Percentiles rank a stretch among this genome's conserved stretches.
These are phyloP conservation scores for Sebastes taczanowskii DNA, from an alignment of 2,797 vertebrate species.

Conservation along the genomic window DNA sequence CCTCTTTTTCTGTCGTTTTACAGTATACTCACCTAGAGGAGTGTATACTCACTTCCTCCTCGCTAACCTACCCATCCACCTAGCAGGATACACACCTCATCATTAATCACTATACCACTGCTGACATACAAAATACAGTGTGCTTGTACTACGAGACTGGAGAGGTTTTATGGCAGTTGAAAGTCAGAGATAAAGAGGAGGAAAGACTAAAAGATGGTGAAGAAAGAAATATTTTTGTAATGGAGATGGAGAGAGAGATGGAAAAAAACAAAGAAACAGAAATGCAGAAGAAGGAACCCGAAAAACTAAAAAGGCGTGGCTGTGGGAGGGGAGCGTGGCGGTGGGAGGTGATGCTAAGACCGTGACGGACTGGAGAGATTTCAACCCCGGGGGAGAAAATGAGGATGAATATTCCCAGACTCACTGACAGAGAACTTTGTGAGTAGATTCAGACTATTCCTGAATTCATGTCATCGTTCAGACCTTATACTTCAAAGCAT, in stretches of 20 bases:
- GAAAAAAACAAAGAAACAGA: background rate
- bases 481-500: background rate
- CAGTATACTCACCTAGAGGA: too few relatives aligned
- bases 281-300: background rate
- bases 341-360: slow-evolving; percentile 18
- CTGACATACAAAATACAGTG: too few relatives aligned
- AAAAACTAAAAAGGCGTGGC: background rate
- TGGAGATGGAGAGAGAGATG: background rate
- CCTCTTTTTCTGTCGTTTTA: too few relatives aligned
- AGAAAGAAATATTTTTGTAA: background rate
- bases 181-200: background rate
- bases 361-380: slow-evolving; percentile 3
- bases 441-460: background rate
- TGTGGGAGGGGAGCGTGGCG: too few relatives aligned
- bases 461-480: background rate
- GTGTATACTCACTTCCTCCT: too few relatives aligned
- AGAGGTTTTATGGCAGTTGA: background rate
- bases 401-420: slow-evolving; percentile 53
- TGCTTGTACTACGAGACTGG: background rate
- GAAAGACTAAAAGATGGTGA: background rate
- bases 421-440: slow-evolving; percentile 1
- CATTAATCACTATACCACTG: too few relatives aligned
- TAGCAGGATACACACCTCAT: too few relatives aligned
- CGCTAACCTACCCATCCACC: too few relatives aligned
- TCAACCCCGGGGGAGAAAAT: slow-evolving; percentile 26